phyloP scores from a whole-genome alignment of 2,797 vertebrate species.

The Tachyglossus aculeatus region DNA sequence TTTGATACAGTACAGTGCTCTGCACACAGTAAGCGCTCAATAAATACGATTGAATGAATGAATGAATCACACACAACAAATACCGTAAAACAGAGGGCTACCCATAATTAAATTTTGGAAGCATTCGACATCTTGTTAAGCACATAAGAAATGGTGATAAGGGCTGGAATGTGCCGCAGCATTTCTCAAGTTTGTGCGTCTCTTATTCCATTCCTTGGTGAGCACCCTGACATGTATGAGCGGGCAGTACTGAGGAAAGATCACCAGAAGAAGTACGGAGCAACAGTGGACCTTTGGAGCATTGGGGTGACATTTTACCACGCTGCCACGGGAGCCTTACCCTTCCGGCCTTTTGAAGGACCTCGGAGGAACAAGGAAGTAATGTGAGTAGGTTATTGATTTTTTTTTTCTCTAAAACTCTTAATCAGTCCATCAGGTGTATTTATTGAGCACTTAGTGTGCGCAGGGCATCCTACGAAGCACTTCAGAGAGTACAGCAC shows the following conservation, averaged over 20 bases:
- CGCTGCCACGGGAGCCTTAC: slow-evolving; percentile 92
- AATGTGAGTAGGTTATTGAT: slow-evolving; percentile 86
- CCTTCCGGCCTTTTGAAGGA: slow-evolving; percentile 94
- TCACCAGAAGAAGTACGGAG: slow-evolving; percentile 96
- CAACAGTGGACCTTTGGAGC: slow-evolving; percentile 97
- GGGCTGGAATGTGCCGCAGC: not conserved
- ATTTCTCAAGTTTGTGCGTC: not conserved
- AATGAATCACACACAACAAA: too few species aligned
- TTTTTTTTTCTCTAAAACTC: slow-evolving; percentile 12
- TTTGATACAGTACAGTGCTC: too few species aligned
- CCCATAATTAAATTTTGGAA: not conserved
- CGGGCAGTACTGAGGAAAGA: slow-evolving; percentile 94
- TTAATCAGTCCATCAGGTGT: not conserved
- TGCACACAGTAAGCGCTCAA: too few species aligned
- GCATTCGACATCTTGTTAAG: not conserved
- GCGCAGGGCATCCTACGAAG: too few species aligned
- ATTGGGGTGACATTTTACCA: slow-evolving; percentile 97
- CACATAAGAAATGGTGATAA: not conserved
- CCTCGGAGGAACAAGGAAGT: slow-evolving; percentile 98
- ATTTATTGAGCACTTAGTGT: too few species aligned
- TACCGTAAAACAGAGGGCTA: too few species aligned
- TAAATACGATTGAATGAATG: too few species aligned
- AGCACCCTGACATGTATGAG: slow-evolving; percentile 99
- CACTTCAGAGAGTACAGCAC: too few species aligned
- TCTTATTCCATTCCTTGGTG: not conserved